Conservation (phyloP, 2,113 vertebrate genomes). For the Sphyrna mokarran region DNA sequence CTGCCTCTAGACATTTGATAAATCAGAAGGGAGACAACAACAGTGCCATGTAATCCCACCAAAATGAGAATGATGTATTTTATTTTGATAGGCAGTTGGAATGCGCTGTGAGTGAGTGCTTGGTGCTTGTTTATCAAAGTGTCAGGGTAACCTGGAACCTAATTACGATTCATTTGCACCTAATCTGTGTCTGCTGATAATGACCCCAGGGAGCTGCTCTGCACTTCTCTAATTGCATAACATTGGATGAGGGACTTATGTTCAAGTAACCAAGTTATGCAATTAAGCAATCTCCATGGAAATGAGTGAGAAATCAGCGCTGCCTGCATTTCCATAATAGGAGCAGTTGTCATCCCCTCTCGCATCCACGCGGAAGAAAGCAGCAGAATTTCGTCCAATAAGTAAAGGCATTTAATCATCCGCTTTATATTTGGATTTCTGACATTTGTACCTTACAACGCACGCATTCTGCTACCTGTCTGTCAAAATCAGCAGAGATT, state of each 20-base stretch:
- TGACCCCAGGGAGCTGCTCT: not conserved
- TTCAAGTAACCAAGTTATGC: constrained; percentile 24
- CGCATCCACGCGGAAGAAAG: not conserved
- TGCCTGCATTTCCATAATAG: not conserved
- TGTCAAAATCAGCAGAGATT: not conserved
- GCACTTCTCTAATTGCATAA: not conserved
- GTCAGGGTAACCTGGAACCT: not conserved
- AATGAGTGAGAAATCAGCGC: constrained; percentile 12
- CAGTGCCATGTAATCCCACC: not conserved
- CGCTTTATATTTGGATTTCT: not conserved
- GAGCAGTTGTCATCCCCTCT: not conserved
- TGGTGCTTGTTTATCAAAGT: not conserved
- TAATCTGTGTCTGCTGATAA: constrained; percentile 1
- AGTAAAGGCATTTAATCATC: not conserved
- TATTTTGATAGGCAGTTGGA: not conserved
- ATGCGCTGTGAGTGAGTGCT: not conserved
- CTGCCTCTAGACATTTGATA: not conserved
- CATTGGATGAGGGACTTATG: not conserved
- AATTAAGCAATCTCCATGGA: constrained; percentile 31
- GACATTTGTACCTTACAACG: not conserved
- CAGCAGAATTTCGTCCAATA: not conserved
- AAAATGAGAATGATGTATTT: constrained; percentile 26
- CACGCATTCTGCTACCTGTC: not conserved
- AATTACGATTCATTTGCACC: constrained; percentile 24
- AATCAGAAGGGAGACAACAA: not conserved